Evolutionary conservation across 2,113 vertebrate species (phyloP).

Genomic region (Vulpes ferrilata): DNA sequence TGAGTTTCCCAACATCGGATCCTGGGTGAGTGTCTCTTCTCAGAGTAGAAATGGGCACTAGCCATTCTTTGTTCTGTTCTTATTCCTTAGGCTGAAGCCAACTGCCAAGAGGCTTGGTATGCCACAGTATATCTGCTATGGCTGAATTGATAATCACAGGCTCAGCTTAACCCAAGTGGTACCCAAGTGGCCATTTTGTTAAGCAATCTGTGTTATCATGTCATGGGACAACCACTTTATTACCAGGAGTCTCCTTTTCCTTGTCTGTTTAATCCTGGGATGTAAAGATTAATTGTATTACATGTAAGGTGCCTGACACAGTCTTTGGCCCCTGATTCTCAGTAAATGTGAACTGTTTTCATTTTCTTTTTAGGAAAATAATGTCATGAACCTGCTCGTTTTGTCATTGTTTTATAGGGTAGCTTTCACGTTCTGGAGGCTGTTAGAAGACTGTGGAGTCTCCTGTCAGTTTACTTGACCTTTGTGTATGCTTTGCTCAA

Average conservation of each 20-base stretch:
- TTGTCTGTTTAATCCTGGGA: neutral
- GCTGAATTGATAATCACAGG: neutral
- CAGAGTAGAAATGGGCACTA: neutral
- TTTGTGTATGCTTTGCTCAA: neutral
- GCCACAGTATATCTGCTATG: neutral
- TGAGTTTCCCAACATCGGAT: conserved; percentile 99
- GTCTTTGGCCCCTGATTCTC: neutral
- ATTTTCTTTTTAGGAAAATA: neutral
- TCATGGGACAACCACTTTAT: neutral
- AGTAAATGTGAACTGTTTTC: neutral
- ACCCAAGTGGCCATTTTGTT: neutral
- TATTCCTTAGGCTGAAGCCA: neutral
- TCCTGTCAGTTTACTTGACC: conserved; percentile 16
- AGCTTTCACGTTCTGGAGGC: conserved; percentile 24
- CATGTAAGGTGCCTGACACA: neutral
- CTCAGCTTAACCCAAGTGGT: neutral
- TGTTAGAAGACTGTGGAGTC: neutral
- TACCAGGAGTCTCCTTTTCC: neutral
- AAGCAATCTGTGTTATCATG: neutral
- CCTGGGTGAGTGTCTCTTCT: conserved; percentile 92
- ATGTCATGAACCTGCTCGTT: neutral
- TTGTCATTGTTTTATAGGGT: neutral
- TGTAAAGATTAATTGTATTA: neutral
- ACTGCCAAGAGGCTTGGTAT: neutral
- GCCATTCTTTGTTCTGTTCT: neutral